These are phyloP conservation scores for Corythaeola cristata DNA, from an alignment of 2,113 vertebrate species.

Conservation along the genomic window DNA sequence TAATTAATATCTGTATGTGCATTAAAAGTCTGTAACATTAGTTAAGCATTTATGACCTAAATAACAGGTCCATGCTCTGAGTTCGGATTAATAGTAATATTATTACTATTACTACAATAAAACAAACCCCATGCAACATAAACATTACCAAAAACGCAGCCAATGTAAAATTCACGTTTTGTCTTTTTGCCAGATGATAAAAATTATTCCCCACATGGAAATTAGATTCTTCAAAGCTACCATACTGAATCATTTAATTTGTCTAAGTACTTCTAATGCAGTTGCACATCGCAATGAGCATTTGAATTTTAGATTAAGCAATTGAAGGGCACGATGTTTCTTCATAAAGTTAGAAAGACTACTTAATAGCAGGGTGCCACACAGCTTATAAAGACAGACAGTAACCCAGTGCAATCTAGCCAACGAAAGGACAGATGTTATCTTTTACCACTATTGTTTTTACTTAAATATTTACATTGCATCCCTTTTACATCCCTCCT, in stretches of 20 bases:
- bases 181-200: slow-evolving; percentile 49
- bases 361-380: not conserved
- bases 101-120: not conserved
- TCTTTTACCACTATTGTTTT: not conserved
- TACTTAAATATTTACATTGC: not conserved
- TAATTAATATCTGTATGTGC: not conserved
- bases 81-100: not conserved
- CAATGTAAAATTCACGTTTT: not conserved
- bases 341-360: not conserved
- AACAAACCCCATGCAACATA: slow-evolving; percentile 14
- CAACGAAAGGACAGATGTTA: not conserved
- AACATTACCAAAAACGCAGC: slow-evolving; percentile 15
- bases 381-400: not conserved
- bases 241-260: slow-evolving; percentile 66
- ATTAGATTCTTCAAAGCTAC: slow-evolving; percentile 54
- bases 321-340: slow-evolving; percentile 45
- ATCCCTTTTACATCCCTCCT: not conserved
- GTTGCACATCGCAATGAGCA: slow-evolving; percentile 24
- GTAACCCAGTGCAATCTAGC: not conserved
- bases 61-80: not conserved
- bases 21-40: slow-evolving; percentile 3
- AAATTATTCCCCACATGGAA: slow-evolving; percentile 45
- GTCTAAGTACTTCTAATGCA: slow-evolving; percentile 52
- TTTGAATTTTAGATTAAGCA: slow-evolving; percentile 62
- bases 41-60: not conserved